phyloP scores from a whole-genome alignment of 2,113 vertebrate species.

The Ceuthmochares aereus region DNA sequence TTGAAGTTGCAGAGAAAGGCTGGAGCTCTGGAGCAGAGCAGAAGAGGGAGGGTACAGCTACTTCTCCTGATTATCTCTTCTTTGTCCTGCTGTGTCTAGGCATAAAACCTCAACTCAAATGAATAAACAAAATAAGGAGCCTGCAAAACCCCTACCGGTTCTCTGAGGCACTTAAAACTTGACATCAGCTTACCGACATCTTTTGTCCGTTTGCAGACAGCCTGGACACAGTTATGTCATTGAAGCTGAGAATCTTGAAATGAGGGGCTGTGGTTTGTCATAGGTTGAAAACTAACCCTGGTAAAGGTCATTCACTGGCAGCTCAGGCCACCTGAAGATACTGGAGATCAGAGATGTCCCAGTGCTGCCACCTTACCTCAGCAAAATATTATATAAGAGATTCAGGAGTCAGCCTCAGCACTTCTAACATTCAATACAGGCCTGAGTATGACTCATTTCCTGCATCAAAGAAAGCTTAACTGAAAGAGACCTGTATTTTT shows the following conservation, averaged over 20 bases:
- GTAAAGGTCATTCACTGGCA: not conserved
- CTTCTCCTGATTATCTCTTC: not conserved
- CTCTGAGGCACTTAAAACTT: not conserved
- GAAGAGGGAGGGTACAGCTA: not conserved
- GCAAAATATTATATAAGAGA: fast-evolving
- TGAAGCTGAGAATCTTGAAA: not conserved
- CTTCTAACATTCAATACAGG: not conserved
- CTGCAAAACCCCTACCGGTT: not conserved
- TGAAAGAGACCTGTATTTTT: not conserved
- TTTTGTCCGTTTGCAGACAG: not conserved
- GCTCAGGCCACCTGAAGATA: not conserved
- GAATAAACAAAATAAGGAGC: not conserved
- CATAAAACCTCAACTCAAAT: not conserved
- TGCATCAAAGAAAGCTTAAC: not conserved
- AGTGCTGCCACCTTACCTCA: not conserved
- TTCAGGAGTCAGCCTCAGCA: not conserved
- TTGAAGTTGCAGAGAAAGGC: not conserved
- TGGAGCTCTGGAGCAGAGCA: not conserved
- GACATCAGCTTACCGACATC: not conserved
- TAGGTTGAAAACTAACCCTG: not conserved
- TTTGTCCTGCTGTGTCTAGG: not conserved
- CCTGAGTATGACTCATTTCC: not conserved
- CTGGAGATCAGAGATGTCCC: not conserved
- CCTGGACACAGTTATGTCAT: not conserved
- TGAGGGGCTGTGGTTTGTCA: not conserved